Evolutionary conservation across 2,113 vertebrate genomes (phyloP).

Genomic region (Planiliza haematocheilus): DNA sequence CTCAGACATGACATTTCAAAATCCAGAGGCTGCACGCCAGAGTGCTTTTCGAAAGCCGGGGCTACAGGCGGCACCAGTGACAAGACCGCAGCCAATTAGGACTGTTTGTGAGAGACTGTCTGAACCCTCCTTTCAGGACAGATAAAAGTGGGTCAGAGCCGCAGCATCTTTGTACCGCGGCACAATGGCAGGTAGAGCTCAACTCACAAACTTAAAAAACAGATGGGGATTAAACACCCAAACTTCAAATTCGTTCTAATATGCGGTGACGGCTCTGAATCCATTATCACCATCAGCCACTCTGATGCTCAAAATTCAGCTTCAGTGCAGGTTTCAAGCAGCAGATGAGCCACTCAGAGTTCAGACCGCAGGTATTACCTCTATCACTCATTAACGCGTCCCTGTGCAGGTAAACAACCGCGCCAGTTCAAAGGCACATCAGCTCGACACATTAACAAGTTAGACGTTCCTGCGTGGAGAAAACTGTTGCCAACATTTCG

Average conservation of each 20-base stretch:
- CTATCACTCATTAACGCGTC: conserved; percentile 60
- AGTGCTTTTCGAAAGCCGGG: conserved; percentile 48
- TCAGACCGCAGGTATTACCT: conserved; percentile 53
- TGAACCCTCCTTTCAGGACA: conserved; percentile 48
- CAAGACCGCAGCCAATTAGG: conserved; percentile 75
- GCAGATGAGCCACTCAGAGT: conserved; percentile 48
- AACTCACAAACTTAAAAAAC: conserved; percentile 39
- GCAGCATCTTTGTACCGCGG: conserved; percentile 26
- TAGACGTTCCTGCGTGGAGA: conserved; percentile 42
- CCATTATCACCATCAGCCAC: conserved; percentile 55
- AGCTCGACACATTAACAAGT: conserved; percentile 47
- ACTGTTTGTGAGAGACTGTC: conserved; percentile 59
- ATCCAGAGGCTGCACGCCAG: conserved; percentile 63
- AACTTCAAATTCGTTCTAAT: conserved; percentile 59
- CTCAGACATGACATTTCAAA: conserved; percentile 65
- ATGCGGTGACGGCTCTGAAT: conserved; percentile 40
- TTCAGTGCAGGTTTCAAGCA: conserved; percentile 45
- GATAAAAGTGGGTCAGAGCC: conserved; percentile 72
- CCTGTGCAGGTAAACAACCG: conserved; percentile 67
- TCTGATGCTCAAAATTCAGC: conserved; percentile 67
- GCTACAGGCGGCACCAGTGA: conserved; percentile 67
- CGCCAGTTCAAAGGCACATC: conserved; percentile 68
- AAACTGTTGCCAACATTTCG: conserved; percentile 41
- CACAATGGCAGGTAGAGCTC: conserved; percentile 47
- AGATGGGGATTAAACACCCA: conserved; percentile 50